Percentiles rank a stretch among this genome's conserved stretches.
Evolutionary conservation across 2,797 vertebrate species (phyloP).

Genomic region (Champsocephalus gunnari): DNA sequence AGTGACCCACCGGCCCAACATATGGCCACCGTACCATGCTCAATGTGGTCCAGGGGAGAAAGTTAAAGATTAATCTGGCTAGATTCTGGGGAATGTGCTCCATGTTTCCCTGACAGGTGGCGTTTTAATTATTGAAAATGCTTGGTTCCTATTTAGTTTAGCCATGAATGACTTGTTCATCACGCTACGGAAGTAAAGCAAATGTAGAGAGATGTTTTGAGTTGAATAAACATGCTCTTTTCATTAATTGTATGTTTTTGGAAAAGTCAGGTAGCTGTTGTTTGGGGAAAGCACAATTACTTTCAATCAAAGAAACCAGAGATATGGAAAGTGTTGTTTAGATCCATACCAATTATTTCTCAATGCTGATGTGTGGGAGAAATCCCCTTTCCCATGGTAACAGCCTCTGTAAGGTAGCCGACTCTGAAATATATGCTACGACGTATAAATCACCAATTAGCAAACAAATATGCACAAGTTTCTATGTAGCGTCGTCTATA

Average conservation of each 20-base stretch:
- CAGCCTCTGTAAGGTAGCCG: slow-evolving; percentile 37
- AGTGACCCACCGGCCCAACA: slow-evolving; percentile 62
- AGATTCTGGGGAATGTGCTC: slow-evolving; percentile 56
- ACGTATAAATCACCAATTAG: slow-evolving; percentile 66
- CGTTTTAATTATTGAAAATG: slow-evolving; percentile 78
- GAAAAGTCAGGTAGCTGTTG: slow-evolving; percentile 28
- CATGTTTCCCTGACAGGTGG: slow-evolving; percentile 74
- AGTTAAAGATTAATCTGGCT: slow-evolving; percentile 73
- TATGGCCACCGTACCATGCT: slow-evolving; percentile 65
- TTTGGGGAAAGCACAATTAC: slow-evolving; percentile 18
- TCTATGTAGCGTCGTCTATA: slow-evolving; percentile 29
- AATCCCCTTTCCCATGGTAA: slow-evolving; percentile 59
- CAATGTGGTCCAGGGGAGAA: slow-evolving; percentile 54
- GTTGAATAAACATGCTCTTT: slow-evolving; percentile 35
- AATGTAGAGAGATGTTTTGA: slow-evolving; percentile 38
- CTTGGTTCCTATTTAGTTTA: slow-evolving; percentile 65
- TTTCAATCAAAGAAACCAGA: slow-evolving; percentile 50
- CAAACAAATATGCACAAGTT: slow-evolving; percentile 48
- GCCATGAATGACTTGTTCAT: slow-evolving; percentile 63
- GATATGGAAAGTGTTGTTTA: slow-evolving; percentile 39
- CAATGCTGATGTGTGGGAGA: slow-evolving; percentile 37
- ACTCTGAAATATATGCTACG: slow-evolving; percentile 8
- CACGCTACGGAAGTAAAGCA: slow-evolving; percentile 19
- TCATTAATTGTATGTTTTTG: slow-evolving; percentile 37
- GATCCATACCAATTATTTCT: slow-evolving; percentile 64